phyloP scores from a whole-genome alignment of 2,888 invertebrate genomes.

The Lysandra bellargus region DNA sequence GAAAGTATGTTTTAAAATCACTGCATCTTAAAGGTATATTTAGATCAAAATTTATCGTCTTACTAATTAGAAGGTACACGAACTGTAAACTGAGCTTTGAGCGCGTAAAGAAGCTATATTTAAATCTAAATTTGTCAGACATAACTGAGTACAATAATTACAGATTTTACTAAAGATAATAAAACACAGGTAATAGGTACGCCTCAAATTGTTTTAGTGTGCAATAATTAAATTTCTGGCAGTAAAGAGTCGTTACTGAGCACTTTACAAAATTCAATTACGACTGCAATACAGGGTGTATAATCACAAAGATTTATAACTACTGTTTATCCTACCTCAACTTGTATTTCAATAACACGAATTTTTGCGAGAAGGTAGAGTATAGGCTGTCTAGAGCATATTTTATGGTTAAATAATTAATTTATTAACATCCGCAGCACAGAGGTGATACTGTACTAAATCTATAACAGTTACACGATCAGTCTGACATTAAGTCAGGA shows the following conservation, averaged over 20 bases:
- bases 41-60: background rate
- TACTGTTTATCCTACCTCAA: background rate
- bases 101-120: background rate
- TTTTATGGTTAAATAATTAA: too few relatives aligned
- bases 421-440: too few relatives aligned
- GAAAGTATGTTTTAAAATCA: background rate
- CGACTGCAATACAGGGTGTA: background rate
- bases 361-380: background rate
- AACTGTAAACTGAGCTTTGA: background rate
- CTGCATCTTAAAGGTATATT: background rate
- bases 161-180: background rate
- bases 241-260: slow-evolving; percentile 53
- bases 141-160: background rate
- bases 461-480: too few relatives aligned
- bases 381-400: background rate
- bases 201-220: slow-evolving; percentile 48
- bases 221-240: slow-evolving; percentile 58
- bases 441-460: too few relatives aligned
- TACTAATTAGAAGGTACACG: background rate
- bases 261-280: slow-evolving; percentile 63
- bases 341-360: background rate
- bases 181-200: slow-evolving; percentile 30
- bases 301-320: slow-evolving; percentile 2
- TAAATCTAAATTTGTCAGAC: background rate
- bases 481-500: too few relatives aligned